Percentiles rank a stretch among this genome's conserved stretches.
Evolutionary conservation across 2,113 vertebrate genomes (phyloP).

Genomic region (Meleagris gallopavo): DNA sequence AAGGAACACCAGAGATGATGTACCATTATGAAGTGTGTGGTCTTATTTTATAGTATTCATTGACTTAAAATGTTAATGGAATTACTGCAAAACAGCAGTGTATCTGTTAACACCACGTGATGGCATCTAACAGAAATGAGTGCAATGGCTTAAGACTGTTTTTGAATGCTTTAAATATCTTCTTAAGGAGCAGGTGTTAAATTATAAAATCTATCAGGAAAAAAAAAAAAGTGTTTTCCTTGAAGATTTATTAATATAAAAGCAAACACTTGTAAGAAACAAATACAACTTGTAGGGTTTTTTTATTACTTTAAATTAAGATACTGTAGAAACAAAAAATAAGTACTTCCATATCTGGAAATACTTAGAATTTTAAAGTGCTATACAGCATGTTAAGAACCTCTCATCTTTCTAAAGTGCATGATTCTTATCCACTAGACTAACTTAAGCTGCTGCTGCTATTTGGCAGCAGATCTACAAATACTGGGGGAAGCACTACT

Average conservation of each 20-base stretch:
- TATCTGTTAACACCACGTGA: not conserved
- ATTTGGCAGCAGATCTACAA: not conserved
- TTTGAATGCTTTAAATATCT: not conserved
- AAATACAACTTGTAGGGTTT: not conserved
- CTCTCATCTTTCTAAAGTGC: constrained; percentile 29
- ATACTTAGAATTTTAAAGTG: constrained; percentile 41
- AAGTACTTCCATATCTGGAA: constrained; percentile 29
- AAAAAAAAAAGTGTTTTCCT: constrained; percentile 2
- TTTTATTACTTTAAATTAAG: not conserved
- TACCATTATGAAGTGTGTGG: accelerated
- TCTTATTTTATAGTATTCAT: not conserved
- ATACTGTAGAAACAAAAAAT: constrained; percentile 11
- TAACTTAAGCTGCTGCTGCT: constrained; percentile 2
- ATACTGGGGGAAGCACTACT: not conserved
- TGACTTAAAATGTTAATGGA: not conserved
- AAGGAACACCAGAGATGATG: not conserved
- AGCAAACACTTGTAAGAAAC: constrained; percentile 13
- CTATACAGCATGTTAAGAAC: constrained; percentile 17
- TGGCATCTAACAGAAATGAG: not conserved
- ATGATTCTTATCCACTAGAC: constrained; percentile 6
- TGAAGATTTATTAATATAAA: constrained; percentile 49
- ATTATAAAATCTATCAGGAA: constrained; percentile 27
- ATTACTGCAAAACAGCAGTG: not conserved
- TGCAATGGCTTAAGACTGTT: not conserved
- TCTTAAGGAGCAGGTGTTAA: constrained; percentile 25